These are phyloP conservation scores for Aspidoscelis tigris DNA, from an alignment of 2,113 vertebrate species.

Conservation along the genomic window DNA sequence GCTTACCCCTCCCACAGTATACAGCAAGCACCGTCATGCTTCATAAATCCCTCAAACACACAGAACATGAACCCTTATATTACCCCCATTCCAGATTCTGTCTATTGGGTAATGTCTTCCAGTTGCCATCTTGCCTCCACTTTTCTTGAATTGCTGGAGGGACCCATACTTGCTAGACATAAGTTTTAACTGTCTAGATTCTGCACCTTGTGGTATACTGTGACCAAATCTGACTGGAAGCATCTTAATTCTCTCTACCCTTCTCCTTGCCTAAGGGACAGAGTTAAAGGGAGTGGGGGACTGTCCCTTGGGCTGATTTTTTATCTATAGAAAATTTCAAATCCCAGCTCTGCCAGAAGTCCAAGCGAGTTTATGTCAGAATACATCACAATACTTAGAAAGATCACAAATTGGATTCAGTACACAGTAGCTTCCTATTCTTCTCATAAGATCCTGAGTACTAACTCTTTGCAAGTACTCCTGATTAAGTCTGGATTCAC, in stretches of 20 bases:
- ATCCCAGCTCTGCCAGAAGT: background rate
- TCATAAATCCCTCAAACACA: background rate
- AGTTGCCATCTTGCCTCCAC: background rate
- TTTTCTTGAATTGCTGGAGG: background rate
- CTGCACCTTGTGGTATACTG: too few species aligned
- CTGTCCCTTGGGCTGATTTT: background rate
- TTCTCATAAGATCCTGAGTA: too few species aligned
- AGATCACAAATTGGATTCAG: too few species aligned
- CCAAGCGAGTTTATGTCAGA: too few species aligned
- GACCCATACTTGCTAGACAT: background rate
- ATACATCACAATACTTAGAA: too few species aligned
- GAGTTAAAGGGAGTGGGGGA: background rate
- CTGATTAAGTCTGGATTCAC: too few species aligned
- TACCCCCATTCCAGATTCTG: too few species aligned
- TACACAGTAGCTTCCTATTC: too few species aligned
- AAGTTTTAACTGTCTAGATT: background rate
- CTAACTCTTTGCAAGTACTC: too few species aligned
- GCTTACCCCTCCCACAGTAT: background rate
- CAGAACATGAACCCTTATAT: background rate
- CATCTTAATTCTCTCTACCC: background rate
- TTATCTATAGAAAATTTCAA: background rate
- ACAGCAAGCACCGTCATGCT: background rate
- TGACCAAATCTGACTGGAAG: background rate
- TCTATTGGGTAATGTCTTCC: background rate
- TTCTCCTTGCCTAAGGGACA: background rate